Evolutionary conservation across 2,888 invertebrate species (phyloP).

Genomic region (Drosophila gaucha): DNA sequence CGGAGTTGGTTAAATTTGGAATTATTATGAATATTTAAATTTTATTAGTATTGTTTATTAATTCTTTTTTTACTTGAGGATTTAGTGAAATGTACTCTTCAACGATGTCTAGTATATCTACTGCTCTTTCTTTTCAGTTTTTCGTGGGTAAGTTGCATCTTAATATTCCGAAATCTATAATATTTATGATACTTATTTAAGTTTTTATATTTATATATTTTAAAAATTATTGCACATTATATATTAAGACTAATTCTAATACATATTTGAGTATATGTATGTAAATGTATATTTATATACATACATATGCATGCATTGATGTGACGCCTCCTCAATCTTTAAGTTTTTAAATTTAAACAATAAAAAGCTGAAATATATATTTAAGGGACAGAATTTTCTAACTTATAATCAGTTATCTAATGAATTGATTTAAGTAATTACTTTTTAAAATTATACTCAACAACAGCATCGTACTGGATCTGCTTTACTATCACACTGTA

Average conservation of each 20-base stretch:
- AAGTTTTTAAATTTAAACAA: neutral
- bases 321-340: no score
- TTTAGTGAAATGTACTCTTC: no score
- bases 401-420: neutral
- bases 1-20: no score
- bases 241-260: conserved; percentile 18
- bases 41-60: no score
- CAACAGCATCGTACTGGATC: neutral
- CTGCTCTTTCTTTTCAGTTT: no score
- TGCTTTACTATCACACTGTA: conserved; percentile 3
- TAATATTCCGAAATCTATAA: neutral
- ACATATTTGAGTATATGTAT: neutral
- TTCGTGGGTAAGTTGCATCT: no score
- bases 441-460: neutral
- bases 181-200: neutral
- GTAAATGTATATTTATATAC: neutral
- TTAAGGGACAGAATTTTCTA: neutral
- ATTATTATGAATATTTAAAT: no score
- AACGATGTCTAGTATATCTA: no score
- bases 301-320: neutral
- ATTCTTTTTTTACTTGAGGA: no score
- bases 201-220: neutral
- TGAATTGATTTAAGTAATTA: neutral
- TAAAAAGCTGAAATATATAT: neutral
- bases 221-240: conserved; percentile 44